phyloP scores from a whole-genome alignment of 2,797 vertebrate genomes.

The Oceanodroma leucorhoa region DNA sequence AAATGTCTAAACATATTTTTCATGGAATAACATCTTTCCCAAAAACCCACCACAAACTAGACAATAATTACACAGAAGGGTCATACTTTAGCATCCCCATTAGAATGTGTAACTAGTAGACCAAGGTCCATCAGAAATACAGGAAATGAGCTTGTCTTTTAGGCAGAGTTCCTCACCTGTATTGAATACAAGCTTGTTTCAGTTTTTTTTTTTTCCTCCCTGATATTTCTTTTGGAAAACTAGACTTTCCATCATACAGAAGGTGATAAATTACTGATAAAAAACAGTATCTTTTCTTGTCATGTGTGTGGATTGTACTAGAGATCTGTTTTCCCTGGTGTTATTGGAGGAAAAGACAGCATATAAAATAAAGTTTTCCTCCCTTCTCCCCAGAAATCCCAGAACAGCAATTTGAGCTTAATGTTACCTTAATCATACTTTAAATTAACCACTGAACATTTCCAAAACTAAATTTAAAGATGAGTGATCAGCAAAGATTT shows the following conservation, averaged over 20 bases:
- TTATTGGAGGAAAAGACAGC: conserved; percentile 10
- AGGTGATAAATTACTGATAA: conserved; percentile 71
- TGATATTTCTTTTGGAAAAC: conserved; percentile 68
- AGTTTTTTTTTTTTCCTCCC: not conserved
- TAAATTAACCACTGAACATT: conserved; percentile 41
- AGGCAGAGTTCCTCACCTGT: not conserved
- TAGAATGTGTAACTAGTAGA: conserved; percentile 28
- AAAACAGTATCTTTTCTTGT: conserved; percentile 44
- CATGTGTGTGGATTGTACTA: conserved; percentile 45
- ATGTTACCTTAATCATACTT: conserved; percentile 30
- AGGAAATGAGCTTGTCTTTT: conserved; percentile 15
- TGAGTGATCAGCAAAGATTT: conserved; percentile 35
- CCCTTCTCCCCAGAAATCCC: conserved; percentile 4
- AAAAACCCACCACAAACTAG: not conserved
- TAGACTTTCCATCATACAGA: conserved; percentile 68
- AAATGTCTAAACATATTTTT: conserved; percentile 65
- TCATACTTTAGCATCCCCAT: conserved; percentile 39
- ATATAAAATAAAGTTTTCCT: conserved; percentile 42
- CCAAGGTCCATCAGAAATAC: conserved; percentile 21
- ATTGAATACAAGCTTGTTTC: conserved; percentile 36
- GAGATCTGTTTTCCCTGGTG: conserved; percentile 32
- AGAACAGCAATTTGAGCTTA: conserved; percentile 34
- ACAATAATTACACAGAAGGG: conserved; percentile 52
- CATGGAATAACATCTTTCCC: conserved; percentile 19
- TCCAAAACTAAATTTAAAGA: conserved; percentile 55